Base-by-base conservation (phyloP, 2,888 invertebrate species). In the Cyclophora albipunctata region DNA sequence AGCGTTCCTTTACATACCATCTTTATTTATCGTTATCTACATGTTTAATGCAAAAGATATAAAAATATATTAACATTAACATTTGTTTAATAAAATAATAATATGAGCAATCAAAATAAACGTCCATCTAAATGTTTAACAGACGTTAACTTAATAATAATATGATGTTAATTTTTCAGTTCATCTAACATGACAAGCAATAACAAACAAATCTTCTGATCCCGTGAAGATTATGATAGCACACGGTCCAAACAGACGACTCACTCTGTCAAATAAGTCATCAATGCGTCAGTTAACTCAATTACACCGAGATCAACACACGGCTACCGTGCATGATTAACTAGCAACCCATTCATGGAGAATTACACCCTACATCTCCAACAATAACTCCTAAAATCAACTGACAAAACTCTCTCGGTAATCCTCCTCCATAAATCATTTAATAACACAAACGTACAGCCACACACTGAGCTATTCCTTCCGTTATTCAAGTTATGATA, bases 391-490 rank as follows among this genome's bases (percentile, higher is more conserved):
- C 66, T 69, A 80, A 75, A 78, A 70, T 79, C 64, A 69, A 67
- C 64, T 63, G 61, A 62, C 72, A 63, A 60, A 57, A 58, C 66
- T 57, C 62, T 69, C 67, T 62, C 67, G 52, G 79, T 83, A 83
- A 87, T 87, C 84, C 85, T 78, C 75, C 73, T 77, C 79, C 84
- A 88, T 88, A 86, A 88, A 88, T 87, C 88, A 87, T 87, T 86
- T 87, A 86, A 87, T 88, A 87, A 86, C 87, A 84, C 83, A 83
- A 87, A 85, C 80, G 84, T 81, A 81, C 76, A 84, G 83, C 84
- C 85, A 83, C 86, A 85, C 85, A 82, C 83, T 81, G 80, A 84
- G 84, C 84, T 78, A 71, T 81, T 84, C 81, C 86, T 87, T 87
- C 86, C 88, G 84, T 77, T 75, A 66, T 71, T 64, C 54, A 69